Evolutionary conservation across 2,113 vertebrate genomes (phyloP).

Genomic region (Alligator mississippiensis): DNA sequence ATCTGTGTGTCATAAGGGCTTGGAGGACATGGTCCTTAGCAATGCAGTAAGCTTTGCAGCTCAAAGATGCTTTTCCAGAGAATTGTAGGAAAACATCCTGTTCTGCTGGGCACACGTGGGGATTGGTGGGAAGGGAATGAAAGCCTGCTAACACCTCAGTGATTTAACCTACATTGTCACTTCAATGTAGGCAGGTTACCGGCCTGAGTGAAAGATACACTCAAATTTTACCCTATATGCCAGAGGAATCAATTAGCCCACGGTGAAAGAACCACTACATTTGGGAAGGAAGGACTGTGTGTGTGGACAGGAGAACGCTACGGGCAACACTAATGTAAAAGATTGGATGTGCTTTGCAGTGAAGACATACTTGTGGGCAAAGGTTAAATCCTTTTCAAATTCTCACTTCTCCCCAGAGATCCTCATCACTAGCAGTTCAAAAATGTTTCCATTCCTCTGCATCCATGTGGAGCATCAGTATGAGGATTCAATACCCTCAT

Average conservation of each 20-base stretch:
- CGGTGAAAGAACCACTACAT: constrained; percentile 31
- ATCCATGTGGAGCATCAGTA: constrained; percentile 26
- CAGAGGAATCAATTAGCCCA: constrained; percentile 45
- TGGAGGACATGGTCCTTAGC: neutral
- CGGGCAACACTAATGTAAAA: constrained; percentile 31
- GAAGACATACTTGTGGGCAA: constrained; percentile 50
- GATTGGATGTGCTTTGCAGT: constrained; percentile 45
- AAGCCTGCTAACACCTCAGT: constrained; percentile 50
- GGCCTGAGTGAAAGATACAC: neutral
- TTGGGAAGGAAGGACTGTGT: neutral
- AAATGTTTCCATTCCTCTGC: constrained; percentile 45
- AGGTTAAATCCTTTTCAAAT: constrained; percentile 54
- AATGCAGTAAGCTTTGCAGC: neutral
- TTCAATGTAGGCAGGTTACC: constrained; percentile 48
- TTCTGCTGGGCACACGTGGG: constrained; percentile 10
- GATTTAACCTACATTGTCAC: constrained; percentile 50
- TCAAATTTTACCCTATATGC: neutral
- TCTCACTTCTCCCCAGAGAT: constrained; percentile 45
- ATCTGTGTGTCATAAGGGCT: neutral
- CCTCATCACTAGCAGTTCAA: constrained; percentile 42
- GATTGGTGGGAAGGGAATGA: constrained; percentile 20
- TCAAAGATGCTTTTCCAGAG: neutral
- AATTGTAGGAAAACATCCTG: constrained; percentile 24
- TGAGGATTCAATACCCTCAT: too few species aligned
- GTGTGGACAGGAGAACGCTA: constrained; percentile 25